Percentiles rank a stretch among this genome's conserved stretches.
These are phyloP conservation scores for Ladona fulva DNA, from an alignment of 1,140 invertebrate species.

Conservation along the genomic window DNA sequence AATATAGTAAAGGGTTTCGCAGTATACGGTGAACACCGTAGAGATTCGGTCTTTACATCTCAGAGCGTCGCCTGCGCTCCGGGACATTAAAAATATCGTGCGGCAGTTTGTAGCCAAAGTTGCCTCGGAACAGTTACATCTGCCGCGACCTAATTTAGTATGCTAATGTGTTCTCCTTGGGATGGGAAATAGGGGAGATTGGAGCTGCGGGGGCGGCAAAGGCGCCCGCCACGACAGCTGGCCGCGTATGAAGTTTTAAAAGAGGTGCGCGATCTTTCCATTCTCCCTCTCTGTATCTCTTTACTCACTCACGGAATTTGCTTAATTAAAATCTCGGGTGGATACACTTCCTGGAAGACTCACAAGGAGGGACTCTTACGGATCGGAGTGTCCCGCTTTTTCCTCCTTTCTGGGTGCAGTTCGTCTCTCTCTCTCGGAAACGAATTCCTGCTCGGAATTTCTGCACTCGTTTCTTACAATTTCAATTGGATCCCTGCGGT, in stretches of 20 bases:
- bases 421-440: too few relatives aligned
- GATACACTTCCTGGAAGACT: not conserved
- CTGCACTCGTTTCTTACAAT: too few relatives aligned
- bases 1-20: too few relatives aligned
- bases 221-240: not conserved
- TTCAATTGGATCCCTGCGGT: too few relatives aligned
- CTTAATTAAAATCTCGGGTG: not conserved
- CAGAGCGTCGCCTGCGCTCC: not conserved
- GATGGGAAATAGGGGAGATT: not conserved
- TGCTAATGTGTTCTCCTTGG: conserved; percentile 14
- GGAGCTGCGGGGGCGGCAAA: not conserved
- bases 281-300: not conserved
- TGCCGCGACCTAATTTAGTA: conserved; percentile 17
- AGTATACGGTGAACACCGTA: too few relatives aligned
- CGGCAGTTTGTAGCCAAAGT: conserved; percentile 15
- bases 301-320: not conserved
- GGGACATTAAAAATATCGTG: conserved; percentile 14
- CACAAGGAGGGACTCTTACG: too few relatives aligned
- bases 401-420: too few relatives aligned
- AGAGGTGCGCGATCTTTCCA: not conserved
- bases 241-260: conserved; percentile 9
- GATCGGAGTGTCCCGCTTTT: too few relatives aligned
- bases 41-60: not conserved
- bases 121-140: conserved; percentile 14
- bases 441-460: too few relatives aligned